Evolutionary conservation across 2,888 invertebrate species (phyloP).

Genomic region (Heliconius sara): DNA sequence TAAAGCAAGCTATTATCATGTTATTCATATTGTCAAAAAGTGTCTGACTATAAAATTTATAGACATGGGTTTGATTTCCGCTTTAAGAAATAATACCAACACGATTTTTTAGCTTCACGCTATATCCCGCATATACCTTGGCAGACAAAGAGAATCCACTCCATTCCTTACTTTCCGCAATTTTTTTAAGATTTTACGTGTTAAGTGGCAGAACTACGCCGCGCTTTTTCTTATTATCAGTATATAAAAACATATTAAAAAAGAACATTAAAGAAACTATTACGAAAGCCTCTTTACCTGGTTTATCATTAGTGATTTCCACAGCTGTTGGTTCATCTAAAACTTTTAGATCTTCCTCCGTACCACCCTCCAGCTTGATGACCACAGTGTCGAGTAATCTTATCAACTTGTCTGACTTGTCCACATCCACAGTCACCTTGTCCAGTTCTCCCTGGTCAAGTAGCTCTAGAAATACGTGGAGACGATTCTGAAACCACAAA

Average conservation of each 20-base stretch:
- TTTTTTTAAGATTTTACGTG: background rate
- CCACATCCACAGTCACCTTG: conserved; percentile 92
- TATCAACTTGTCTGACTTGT: conserved; percentile 91
- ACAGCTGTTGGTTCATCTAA: conserved; percentile 87
- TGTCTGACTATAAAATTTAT: no score
- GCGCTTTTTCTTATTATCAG: background rate
- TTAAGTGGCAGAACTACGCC: background rate
- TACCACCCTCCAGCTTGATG: conserved; percentile 97
- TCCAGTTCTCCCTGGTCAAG: conserved; percentile 89
- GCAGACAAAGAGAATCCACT: no score
- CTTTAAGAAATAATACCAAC: no score
- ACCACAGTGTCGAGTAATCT: conserved; percentile 97
- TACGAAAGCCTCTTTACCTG: conserved; percentile 53
- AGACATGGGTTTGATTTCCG: no score
- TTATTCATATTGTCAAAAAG: no score
- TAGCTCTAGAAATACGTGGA: conserved; percentile 94
- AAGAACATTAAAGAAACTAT: background rate
- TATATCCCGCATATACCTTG: no score
- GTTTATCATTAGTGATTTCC: conserved; percentile 67
- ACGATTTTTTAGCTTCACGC: no score
- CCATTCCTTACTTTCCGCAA: no score
- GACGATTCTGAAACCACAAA: conserved; percentile 87
- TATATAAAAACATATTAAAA: background rate
- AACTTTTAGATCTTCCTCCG: conserved; percentile 93
- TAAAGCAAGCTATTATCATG: no score